phyloP scores from a whole-genome alignment of 2,888 invertebrate genomes.

The Allophyes oxyacanthae region DNA sequence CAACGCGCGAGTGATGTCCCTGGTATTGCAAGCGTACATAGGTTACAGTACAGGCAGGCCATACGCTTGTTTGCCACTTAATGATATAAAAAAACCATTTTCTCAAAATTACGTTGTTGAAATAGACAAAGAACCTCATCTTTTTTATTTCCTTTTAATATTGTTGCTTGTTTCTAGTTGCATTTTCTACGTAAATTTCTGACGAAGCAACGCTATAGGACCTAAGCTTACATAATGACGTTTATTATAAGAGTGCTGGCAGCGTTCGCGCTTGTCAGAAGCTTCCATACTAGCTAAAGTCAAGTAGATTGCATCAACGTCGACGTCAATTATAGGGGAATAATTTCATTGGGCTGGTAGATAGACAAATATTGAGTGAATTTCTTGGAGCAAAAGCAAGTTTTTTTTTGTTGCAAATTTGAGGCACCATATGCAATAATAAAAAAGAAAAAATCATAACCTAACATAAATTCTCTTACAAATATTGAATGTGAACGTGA shows the following conservation, averaged over 20 bases:
- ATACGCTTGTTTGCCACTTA: no score
- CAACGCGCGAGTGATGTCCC: no score
- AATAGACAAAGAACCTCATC: not conserved
- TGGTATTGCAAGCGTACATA: no score
- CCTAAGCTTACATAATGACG: slow-evolving; percentile 16
- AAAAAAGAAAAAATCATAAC: no score
- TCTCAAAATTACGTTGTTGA: no score
- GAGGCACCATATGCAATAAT: no score
- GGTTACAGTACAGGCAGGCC: no score
- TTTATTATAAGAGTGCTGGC: slow-evolving; percentile 10
- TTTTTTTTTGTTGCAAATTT: no score
- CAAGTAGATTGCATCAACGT: slow-evolving; percentile 1
- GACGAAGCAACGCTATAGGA: not conserved
- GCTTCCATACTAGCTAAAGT: not conserved
- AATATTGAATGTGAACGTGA: no score
- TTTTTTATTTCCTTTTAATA: not conserved
- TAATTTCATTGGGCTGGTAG: not conserved
- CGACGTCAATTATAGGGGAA: not conserved
- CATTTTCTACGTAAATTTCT: slow-evolving; percentile 16
- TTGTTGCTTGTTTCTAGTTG: not conserved
- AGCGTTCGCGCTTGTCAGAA: slow-evolving; percentile 14
- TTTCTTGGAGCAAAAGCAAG: not conserved
- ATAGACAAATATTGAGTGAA: slow-evolving; percentile 1
- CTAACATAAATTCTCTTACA: no score
- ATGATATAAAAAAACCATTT: no score